Evolutionary conservation across 2,113 vertebrate species (phyloP).

Genomic region (Myiagra hebetior): DNA sequence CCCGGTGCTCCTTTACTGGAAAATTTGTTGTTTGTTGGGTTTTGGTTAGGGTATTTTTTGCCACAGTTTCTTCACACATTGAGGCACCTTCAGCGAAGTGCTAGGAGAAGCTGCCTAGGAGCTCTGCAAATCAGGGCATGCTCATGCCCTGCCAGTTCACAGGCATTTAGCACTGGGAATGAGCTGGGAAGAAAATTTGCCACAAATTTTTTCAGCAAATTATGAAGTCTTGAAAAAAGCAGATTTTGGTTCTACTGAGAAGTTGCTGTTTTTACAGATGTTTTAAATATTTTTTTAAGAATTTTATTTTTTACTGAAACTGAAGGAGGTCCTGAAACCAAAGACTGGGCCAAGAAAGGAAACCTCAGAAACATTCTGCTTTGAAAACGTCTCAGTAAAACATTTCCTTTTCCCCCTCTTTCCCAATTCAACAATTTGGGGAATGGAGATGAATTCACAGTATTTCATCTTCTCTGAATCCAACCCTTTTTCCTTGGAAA

Average conservation of each 20-base stretch:
- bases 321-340: slow-evolving; percentile 52
- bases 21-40: not conserved
- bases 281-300: slow-evolving; percentile 51
- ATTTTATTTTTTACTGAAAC: slow-evolving; percentile 49
- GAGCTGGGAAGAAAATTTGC: slow-evolving; percentile 42
- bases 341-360: slow-evolving; percentile 9
- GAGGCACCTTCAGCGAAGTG: not conserved
- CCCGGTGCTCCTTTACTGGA: not conserved
- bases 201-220: slow-evolving; percentile 55
- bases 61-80: not conserved
- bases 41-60: not conserved
- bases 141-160: not conserved
- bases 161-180: not conserved
- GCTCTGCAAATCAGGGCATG: not conserved
- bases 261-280: slow-evolving; percentile 59
- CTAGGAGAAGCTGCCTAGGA: not conserved
- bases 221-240: slow-evolving; percentile 49
- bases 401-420: not conserved
- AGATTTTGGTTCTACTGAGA: slow-evolving; percentile 28
- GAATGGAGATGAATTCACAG: slow-evolving; percentile 30
- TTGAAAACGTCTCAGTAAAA: not conserved
- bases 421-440: not conserved
- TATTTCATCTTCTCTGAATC: slow-evolving; percentile 10
- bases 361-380: slow-evolving; percentile 30
- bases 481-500: not conserved